phyloP scores from a whole-genome alignment of 2,797 vertebrate species.

The Macropodus opercularis region DNA sequence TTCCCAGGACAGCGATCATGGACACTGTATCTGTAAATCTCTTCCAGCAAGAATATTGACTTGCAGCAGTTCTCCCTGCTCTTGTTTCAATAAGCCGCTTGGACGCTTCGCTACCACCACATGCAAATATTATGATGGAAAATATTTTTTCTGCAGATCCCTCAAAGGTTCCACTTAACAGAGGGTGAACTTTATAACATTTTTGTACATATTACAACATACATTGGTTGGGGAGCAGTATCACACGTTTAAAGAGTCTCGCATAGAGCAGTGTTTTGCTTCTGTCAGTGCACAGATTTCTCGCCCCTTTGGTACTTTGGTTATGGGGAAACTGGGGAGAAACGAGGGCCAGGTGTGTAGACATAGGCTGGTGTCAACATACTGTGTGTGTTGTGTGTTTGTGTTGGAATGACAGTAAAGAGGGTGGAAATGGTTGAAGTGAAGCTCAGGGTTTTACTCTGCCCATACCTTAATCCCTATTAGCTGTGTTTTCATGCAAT shows the following conservation, averaged over 20 bases:
- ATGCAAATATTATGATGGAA: constrained; percentile 72
- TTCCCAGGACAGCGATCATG: constrained; percentile 40
- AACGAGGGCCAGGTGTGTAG: constrained; percentile 5
- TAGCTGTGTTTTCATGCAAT: constrained; percentile 14
- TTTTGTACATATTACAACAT: constrained; percentile 63
- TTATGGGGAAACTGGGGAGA: constrained; percentile 7
- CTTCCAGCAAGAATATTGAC: constrained; percentile 70
- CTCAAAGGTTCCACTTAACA: constrained; percentile 49
- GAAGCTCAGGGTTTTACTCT: neutral
- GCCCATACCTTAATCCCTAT: constrained; percentile 10
- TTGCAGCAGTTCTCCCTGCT: constrained; percentile 26
- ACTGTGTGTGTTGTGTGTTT: constrained; percentile 31
- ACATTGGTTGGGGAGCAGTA: constrained; percentile 25
- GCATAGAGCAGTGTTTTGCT: constrained; percentile 42
- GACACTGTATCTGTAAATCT: constrained; percentile 37
- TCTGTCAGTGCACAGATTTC: constrained; percentile 39
- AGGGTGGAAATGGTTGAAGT: neutral
- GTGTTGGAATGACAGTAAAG: constrained; percentile 42
- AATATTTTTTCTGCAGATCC: constrained; percentile 63
- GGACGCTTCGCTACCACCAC: constrained; percentile 51
- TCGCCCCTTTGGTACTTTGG: constrained; percentile 18
- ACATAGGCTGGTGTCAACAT: constrained; percentile 5
- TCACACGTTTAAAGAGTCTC: constrained; percentile 56
- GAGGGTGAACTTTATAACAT: constrained; percentile 57
- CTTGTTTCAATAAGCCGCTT: constrained; percentile 62